A percentile compares a stretch with the other conserved stretches of the same genome.
phyloP scores from a whole-genome alignment of 2,888 invertebrate genomes.

The Athrips mouffetella region DNA sequence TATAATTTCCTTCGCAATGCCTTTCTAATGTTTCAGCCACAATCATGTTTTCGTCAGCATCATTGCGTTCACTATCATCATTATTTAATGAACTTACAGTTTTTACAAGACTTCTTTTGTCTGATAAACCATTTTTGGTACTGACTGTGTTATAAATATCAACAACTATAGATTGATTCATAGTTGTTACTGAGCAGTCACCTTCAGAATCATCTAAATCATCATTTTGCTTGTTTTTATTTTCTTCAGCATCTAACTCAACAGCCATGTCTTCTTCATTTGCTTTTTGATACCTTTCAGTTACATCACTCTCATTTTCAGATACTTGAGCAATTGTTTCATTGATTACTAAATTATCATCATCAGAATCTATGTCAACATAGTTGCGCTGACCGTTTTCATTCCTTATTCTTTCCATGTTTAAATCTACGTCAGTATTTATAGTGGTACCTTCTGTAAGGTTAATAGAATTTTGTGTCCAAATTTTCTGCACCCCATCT shows the following conservation, averaged over 20 bases:
- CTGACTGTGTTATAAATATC: not conserved
- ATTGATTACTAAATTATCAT: not conserved
- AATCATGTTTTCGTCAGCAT: no score
- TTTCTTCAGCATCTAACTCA: not conserved
- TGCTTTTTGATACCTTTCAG: no score
- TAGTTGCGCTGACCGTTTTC: no score
- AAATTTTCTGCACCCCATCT: no score
- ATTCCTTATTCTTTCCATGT: no score
- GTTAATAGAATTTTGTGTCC: no score
- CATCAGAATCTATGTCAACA: not conserved
- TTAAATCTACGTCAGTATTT: no score
- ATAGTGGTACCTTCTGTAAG: no score
- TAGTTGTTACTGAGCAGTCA: constrained; percentile 26
- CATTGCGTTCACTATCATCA: not conserved
- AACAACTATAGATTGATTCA: constrained; percentile 7
- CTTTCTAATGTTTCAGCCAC: no score
- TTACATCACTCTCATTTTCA: not conserved
- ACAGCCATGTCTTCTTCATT: not conserved
- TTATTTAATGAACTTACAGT: not conserved
- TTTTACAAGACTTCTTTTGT: not conserved
- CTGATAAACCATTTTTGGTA: not conserved
- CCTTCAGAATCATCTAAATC: constrained; percentile 36
- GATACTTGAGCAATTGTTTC: not conserved
- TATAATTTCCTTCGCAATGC: not conserved
- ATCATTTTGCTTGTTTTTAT: constrained; percentile 14